Base-by-base conservation (phyloP, 2,888 invertebrate genomes). In the Augochlorella aurata region DNA sequence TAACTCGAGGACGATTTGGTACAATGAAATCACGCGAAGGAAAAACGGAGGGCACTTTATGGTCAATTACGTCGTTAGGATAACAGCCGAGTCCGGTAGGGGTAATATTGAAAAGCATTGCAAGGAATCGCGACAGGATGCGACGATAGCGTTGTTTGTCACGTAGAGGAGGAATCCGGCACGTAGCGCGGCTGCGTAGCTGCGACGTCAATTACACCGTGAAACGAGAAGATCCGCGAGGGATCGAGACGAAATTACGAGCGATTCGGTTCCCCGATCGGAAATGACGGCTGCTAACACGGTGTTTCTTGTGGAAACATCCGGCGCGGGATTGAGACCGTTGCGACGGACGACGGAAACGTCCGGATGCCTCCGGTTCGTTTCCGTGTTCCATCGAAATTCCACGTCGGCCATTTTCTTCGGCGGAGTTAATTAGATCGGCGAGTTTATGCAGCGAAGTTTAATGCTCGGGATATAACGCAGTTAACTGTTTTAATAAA, bases 251-350 rank as follows among this genome's bases (percentile, higher is more conserved):
- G 71, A 79, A 77, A 79, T 79, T 79, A 61, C 67, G 16, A 58
- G 70, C 18, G 71, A 77, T 79, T 67, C 80, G 68, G 77, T 80
- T 61, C 45, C 58, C 47, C 72, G 72, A 68, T 72, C 77, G 77
- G 77, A 80, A 80, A 80, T 73, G 77, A 77, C 29, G 44, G n/a
- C 75, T 45, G 47, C 29, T 29, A 29, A 29, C 16, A 49, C 38
- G 47, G 29, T 21, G 63, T 16, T 69, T 69, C 68, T 73, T 29
- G 49, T 29, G 65, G 49, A 77, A 80, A 77, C 73, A 69, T 80
- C 65, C 78, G 72, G 68, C 72, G 49, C 38, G 52, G 47, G 68
- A 80, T 77, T 14, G 69, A 73, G 80, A 78, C 65, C 78, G 72
- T 21, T 75, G 54, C 63, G 61, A 63, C 1, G 3, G 29, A 29